Evolutionary conservation across 1,140 invertebrate genomes (phyloP).

Genomic region (Schlechtendalia chinensis): DNA sequence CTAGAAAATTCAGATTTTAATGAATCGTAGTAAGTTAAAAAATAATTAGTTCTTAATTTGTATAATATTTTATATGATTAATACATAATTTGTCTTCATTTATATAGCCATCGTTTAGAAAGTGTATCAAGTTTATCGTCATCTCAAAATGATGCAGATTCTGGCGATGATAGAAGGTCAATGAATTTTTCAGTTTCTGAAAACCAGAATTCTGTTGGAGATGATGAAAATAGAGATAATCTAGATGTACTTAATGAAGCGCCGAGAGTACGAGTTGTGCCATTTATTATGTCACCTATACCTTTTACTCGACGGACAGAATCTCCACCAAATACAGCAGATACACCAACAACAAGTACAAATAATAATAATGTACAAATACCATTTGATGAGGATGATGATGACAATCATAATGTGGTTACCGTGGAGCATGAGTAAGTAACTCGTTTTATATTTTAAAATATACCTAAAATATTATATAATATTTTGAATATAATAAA

Average conservation of each 20-base stretch:
- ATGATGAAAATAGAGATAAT: conserved; percentile 26
- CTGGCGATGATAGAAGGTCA: conserved; percentile 4
- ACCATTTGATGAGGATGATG: neutral
- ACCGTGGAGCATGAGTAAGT: neutral
- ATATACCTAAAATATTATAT: too few species aligned
- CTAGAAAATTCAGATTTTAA: too few species aligned
- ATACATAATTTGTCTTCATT: neutral
- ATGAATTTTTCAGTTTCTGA: conserved; percentile 3
- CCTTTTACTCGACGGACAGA: neutral
- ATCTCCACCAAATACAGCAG: neutral
- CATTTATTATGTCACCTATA: neutral
- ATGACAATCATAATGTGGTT: neutral
- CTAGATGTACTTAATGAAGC: neutral
- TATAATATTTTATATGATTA: neutral
- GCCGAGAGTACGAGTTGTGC: conserved; percentile 20
- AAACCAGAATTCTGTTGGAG: neutral
- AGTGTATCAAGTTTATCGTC: neutral
- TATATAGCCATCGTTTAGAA: conserved; percentile 1
- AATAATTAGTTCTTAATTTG: neutral
- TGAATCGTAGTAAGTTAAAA: neutral
- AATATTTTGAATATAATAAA: too few species aligned
- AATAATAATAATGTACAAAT: neutral
- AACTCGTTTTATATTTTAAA: neutral
- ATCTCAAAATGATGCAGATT: conserved; percentile 1
- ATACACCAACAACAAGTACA: neutral